phyloP scores from a whole-genome alignment of 2,888 invertebrate genomes.

The Drosophila silvestris region DNA sequence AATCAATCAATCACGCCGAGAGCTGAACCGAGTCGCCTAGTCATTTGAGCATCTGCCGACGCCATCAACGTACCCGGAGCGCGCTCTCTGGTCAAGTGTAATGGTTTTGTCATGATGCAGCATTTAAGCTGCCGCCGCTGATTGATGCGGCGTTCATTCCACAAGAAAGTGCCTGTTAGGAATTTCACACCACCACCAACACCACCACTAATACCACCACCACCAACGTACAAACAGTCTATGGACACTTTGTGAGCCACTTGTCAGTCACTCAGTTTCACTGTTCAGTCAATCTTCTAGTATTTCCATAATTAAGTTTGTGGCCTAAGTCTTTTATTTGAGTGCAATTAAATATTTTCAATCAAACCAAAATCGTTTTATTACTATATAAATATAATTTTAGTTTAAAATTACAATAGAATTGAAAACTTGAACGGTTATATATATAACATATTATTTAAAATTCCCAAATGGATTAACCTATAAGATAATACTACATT shows the following conservation, averaged over 20 bases:
- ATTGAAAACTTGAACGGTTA: neutral
- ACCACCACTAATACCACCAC: slow-evolving; percentile 19
- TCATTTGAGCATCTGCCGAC: slow-evolving; percentile 81
- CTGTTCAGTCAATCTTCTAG: slow-evolving; percentile 28
- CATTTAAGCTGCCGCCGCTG: slow-evolving; percentile 80
- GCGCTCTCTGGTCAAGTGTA: slow-evolving; percentile 76
- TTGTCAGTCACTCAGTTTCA: slow-evolving; percentile 40
- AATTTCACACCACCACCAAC: slow-evolving; percentile 71
- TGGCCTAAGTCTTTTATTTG: slow-evolving; percentile 61
- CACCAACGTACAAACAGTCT: slow-evolving; percentile 26
- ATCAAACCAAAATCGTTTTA: neutral
- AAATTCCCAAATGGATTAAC: neutral
- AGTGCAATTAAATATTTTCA: neutral
- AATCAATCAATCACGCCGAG: slow-evolving; percentile 81
- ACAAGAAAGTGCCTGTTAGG: slow-evolving; percentile 70
- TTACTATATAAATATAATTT: neutral
- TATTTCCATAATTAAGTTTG: slow-evolving; percentile 49
- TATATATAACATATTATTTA: neutral
- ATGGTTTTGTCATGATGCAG: slow-evolving; percentile 84
- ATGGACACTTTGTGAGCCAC: slow-evolving; percentile 69
- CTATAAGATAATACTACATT: neutral
- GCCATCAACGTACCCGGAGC: slow-evolving; percentile 43
- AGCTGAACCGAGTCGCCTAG: slow-evolving; percentile 65
- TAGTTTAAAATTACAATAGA: neutral
- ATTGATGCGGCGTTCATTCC: slow-evolving; percentile 71